Percentiles rank a stretch among this genome's conserved stretches.
Conservation (phyloP, 2,113 vertebrate genomes). For the Ammospiza caudacuta region DNA sequence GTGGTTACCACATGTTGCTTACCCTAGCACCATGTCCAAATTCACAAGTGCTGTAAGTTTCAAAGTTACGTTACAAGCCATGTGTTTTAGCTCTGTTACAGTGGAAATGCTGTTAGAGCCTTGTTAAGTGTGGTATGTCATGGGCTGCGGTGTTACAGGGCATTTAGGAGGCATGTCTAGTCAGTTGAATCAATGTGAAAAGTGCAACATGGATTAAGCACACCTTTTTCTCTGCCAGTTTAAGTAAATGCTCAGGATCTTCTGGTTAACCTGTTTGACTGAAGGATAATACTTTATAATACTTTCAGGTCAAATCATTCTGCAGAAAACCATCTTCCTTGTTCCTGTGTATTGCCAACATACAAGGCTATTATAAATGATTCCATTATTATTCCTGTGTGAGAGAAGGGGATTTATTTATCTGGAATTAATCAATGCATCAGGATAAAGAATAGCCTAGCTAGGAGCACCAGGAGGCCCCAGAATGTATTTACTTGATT, state of each 20-base stretch:
- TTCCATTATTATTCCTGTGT: constrained; percentile 57
- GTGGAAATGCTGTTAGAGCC: constrained; percentile 82
- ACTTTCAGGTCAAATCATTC: constrained; percentile 57
- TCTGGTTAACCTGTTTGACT: constrained; percentile 55
- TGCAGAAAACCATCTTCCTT: constrained; percentile 33
- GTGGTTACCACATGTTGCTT: constrained; percentile 72
- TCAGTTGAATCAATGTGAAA: constrained; percentile 64
- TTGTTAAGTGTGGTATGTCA: constrained; percentile 85
- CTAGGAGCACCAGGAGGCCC: background rate
- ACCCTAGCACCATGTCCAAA: constrained; percentile 78
- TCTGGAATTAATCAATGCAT: constrained; percentile 51
- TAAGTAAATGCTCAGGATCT: constrained; percentile 26
- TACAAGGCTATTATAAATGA: constrained; percentile 55
- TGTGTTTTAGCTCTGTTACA: constrained; percentile 90
- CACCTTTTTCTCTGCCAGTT: constrained; percentile 57
- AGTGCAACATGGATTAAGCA: constrained; percentile 69
- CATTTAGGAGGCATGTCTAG: constrained; percentile 67
- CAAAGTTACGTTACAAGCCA: constrained; percentile 74
- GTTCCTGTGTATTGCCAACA: constrained; percentile 26
- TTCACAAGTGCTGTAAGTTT: constrained; percentile 74
- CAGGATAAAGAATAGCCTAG: constrained; percentile 35
- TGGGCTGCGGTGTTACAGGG: constrained; percentile 71
- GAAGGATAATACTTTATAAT: constrained; percentile 53
- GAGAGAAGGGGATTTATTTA: constrained; percentile 62
- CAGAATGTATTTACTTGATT: constrained; percentile 14